Evolutionary conservation across 2,888 invertebrate species (phyloP).

Genomic region (Microctonus aethiopoides): DNA sequence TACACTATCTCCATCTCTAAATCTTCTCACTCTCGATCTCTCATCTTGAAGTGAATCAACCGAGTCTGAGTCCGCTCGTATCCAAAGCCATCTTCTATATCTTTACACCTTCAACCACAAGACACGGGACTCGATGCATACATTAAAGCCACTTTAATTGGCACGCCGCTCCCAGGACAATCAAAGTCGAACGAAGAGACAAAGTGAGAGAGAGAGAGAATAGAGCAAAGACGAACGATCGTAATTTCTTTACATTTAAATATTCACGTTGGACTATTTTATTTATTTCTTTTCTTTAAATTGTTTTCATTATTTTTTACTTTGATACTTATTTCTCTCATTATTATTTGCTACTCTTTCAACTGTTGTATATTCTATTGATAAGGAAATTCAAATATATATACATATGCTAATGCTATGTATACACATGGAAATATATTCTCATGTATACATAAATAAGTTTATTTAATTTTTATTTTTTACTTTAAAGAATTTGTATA

Average conservation of each 20-base stretch:
- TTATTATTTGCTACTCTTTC: conserved; percentile 7
- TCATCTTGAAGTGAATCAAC: conserved; percentile 35
- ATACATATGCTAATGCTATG: neutral
- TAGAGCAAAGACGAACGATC: conserved; percentile 8
- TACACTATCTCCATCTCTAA: neutral
- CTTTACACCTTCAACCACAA: conserved; percentile 49
- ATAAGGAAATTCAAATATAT: conserved; percentile 48
- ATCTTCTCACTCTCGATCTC: conserved; percentile 19
- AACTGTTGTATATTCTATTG: conserved; percentile 39
- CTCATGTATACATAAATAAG: too few relatives aligned
- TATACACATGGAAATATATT: conserved; percentile 54
- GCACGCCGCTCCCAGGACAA: conserved; percentile 48
- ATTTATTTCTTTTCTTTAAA: conserved; percentile 17
- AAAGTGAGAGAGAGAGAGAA: conserved; percentile 14
- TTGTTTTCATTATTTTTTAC: conserved; percentile 30
- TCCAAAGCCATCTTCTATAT: conserved; percentile 40
- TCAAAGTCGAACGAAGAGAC: conserved; percentile 34
- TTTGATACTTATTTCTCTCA: neutral
- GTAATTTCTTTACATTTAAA: neutral
- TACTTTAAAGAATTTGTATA: too few relatives aligned
- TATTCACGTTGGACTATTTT: neutral
- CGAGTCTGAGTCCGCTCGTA: conserved; percentile 16
- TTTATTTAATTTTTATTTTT: too few relatives aligned
- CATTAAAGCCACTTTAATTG: conserved; percentile 64
- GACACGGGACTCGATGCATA: conserved; percentile 65